Evolutionary conservation across 2,113 vertebrate species (phyloP).

Genomic region (Mus pahari): DNA sequence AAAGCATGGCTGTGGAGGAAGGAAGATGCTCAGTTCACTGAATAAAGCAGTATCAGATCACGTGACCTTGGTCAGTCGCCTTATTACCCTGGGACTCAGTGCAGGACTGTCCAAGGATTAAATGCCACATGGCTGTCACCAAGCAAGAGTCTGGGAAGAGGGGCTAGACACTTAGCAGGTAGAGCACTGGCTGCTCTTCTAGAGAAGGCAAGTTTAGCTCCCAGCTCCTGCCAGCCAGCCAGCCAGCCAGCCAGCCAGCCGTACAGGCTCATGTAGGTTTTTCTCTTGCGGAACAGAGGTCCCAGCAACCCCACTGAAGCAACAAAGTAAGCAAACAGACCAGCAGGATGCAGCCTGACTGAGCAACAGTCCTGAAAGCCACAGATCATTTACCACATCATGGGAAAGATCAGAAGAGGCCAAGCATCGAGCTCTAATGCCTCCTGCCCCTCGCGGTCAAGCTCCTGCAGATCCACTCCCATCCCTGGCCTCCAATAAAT

Average conservation of each 20-base stretch:
- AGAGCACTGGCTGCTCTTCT: background rate
- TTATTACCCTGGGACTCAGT: background rate
- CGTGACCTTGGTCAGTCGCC: background rate
- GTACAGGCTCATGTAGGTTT: background rate
- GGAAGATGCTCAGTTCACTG: background rate
- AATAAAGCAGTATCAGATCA: background rate
- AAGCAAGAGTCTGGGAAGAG: background rate
- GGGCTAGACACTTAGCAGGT: no score
- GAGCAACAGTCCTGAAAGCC: background rate
- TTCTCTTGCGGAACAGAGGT: background rate
- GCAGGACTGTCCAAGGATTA: background rate
- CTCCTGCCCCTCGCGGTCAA: background rate
- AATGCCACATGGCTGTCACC: background rate
- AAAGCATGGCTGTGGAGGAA: rapidly evolving
- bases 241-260: background rate
- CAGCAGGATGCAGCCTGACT: background rate
- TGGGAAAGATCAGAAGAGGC: background rate
- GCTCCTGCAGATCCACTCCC: background rate
- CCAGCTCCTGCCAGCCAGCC: background rate
- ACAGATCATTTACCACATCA: background rate
- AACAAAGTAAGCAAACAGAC: background rate
- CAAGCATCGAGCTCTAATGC: background rate
- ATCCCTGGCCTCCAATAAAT: background rate
- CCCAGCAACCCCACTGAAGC: background rate
- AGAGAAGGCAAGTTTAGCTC: background rate